A percentile compares a stretch with the other conserved stretches of the same genome.
These are phyloP conservation scores for Hymenochirus boettgeri DNA, from an alignment of 2,113 vertebrate genomes.

Conservation along the genomic window DNA sequence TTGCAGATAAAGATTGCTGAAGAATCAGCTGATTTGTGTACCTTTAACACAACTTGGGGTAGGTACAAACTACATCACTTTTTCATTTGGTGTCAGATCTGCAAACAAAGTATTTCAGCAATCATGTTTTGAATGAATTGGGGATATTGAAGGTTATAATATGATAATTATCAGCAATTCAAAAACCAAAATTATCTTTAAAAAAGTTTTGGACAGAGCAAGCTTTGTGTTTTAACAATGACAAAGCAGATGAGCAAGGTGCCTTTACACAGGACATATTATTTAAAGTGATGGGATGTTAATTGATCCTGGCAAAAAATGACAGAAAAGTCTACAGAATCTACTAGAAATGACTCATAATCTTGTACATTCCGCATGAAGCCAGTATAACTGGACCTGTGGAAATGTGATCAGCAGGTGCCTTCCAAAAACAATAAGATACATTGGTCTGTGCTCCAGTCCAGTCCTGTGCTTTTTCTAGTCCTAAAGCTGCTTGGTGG, in stretches of 20 bases:
- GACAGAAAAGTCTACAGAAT: not conserved
- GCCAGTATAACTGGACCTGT: not conserved
- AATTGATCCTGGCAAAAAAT: not conserved
- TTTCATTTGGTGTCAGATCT: constrained; percentile 41
- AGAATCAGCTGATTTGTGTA: not conserved
- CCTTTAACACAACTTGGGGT: constrained; percentile 50
- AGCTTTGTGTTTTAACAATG: not conserved
- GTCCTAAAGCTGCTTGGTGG: no score
- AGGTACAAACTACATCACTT: constrained; percentile 30
- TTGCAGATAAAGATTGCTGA: no score
- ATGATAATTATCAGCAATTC: no score
- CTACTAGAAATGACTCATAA: not conserved
- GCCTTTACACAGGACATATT: not conserved
- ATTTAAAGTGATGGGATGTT: not conserved
- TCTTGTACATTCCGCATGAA: not conserved
- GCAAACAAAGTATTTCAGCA: constrained; percentile 10
- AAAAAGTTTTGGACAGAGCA: no score
- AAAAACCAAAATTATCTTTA: no score
- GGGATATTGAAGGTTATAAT: no score
- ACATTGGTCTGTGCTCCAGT: not conserved
- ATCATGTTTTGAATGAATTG: no score
- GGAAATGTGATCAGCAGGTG: not conserved
- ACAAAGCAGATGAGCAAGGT: not conserved
- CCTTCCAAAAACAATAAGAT: not conserved
- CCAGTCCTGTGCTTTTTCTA: no score